Conservation (phyloP, 2,888 invertebrate genomes). For the Andricus curvator region DNA sequence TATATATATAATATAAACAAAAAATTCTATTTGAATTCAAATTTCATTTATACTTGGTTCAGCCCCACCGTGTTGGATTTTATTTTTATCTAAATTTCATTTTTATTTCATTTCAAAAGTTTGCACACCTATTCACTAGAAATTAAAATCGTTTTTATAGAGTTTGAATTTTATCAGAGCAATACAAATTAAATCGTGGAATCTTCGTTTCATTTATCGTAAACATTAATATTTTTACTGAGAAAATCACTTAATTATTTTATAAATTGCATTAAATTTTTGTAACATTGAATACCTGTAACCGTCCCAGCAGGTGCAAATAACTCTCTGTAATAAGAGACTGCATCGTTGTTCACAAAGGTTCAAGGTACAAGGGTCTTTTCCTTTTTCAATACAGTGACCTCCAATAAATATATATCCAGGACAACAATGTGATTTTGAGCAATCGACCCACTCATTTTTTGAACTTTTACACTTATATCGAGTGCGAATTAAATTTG, state of each 20-base stretch:
- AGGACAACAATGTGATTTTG: constrained; percentile 83
- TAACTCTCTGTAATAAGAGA: constrained; percentile 82
- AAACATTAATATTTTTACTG: no score
- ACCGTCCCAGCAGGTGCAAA: constrained; percentile 84
- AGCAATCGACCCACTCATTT: constrained; percentile 83
- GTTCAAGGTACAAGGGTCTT: constrained; percentile 83
- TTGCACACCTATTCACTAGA: no score
- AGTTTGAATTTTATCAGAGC: no score
- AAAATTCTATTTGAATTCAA: no score
- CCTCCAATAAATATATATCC: constrained; percentile 83
- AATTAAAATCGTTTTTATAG: no score
- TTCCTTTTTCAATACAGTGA: constrained; percentile 82
- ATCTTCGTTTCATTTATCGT: no score
- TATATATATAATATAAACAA: no score
- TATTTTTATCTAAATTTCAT: no score
- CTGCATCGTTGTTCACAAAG: constrained; percentile 85
- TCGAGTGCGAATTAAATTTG: constrained; percentile 81
- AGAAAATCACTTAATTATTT: neutral
- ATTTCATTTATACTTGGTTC: no score
- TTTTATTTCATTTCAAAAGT: no score
- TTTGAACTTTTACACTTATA: constrained; percentile 81
- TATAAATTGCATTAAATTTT: neutral
- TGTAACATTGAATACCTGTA: constrained; percentile 74
- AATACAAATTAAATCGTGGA: no score
- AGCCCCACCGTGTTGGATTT: no score